A percentile compares a stretch with the other conserved stretches of the same genome.
These are phyloP conservation scores for Drosophila melanica DNA, from an alignment of 1,140 invertebrate genomes.

Conservation along the genomic window DNA sequence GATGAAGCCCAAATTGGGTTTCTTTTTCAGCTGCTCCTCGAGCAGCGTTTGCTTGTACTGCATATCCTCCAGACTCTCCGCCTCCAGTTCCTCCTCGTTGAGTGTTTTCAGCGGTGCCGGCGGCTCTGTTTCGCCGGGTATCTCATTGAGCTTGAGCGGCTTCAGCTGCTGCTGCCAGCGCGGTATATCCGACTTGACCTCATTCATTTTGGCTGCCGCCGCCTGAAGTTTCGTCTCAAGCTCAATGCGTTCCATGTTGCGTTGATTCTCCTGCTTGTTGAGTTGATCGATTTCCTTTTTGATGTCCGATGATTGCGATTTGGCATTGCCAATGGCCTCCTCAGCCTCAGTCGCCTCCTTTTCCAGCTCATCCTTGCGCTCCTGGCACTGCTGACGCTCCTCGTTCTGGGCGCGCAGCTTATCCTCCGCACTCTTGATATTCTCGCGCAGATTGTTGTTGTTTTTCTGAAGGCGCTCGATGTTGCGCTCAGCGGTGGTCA, in stretches of 20 bases:
- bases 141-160: conserved; percentile 88
- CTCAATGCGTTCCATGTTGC: conserved; percentile 87
- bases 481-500: conserved; percentile 93
- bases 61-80: conserved; percentile 86
- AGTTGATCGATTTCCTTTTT: conserved; percentile 87
- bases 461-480: conserved; percentile 89
- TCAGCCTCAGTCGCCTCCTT: conserved; percentile 85
- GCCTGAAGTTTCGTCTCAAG: conserved; percentile 90
- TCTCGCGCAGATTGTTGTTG: conserved; percentile 89
- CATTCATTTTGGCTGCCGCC: conserved; percentile 87
- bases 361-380: conserved; percentile 85
- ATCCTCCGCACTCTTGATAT: conserved; percentile 87
- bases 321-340: conserved; percentile 85
- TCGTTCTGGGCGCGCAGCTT: conserved; percentile 86
- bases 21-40: conserved; percentile 89
- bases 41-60: conserved; percentile 87
- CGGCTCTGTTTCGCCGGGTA: conserved; percentile 86
- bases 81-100: conserved; percentile 89
- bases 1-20: conserved; percentile 92
- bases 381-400: conserved; percentile 87
- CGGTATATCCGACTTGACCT: conserved; percentile 86
- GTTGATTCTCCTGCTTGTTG: conserved; percentile 87
- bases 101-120: conserved; percentile 86
- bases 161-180: conserved; percentile 85
- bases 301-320: conserved; percentile 85